Evolutionary conservation across 2,113 vertebrate genomes (phyloP).

Genomic region (Myrmecophaga tridactyla): DNA sequence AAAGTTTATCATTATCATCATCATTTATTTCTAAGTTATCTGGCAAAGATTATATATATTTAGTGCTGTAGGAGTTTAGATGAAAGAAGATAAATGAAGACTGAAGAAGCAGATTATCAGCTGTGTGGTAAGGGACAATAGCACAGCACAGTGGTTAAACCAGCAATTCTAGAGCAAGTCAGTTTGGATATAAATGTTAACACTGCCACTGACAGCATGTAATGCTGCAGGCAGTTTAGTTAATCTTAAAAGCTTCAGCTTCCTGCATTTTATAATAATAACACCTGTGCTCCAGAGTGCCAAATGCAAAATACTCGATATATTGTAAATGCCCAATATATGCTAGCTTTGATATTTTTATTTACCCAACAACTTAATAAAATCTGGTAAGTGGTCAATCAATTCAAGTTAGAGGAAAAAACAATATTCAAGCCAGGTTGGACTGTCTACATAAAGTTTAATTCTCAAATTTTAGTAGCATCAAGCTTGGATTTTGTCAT

Average conservation of each 20-base stretch:
- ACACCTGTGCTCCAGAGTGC: not conserved
- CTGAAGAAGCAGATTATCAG: not conserved
- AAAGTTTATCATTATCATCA: not conserved
- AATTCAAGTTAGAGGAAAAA: not conserved
- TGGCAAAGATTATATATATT: not conserved
- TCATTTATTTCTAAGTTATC: not conserved
- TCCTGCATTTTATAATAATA: not conserved
- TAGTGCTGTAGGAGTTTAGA: not conserved
- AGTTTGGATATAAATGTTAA: not conserved
- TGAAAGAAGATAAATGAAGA: not conserved
- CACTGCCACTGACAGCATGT: not conserved
- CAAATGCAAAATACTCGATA: not conserved
- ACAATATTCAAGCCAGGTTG: not conserved
- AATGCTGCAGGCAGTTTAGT: not conserved
- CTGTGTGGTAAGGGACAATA: not conserved
- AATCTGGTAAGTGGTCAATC: not conserved
- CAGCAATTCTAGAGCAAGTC: not conserved
- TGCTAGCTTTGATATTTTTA: not conserved
- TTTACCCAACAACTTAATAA: not conserved
- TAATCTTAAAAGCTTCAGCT: not conserved
- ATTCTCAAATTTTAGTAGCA: conserved; percentile 6
- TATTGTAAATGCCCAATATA: not conserved
- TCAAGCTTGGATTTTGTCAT: not conserved
- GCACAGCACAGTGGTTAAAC: not conserved
- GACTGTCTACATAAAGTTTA: not conserved